phyloP scores from a whole-genome alignment of 2,888 invertebrate genomes.

The Carcina quercana region DNA sequence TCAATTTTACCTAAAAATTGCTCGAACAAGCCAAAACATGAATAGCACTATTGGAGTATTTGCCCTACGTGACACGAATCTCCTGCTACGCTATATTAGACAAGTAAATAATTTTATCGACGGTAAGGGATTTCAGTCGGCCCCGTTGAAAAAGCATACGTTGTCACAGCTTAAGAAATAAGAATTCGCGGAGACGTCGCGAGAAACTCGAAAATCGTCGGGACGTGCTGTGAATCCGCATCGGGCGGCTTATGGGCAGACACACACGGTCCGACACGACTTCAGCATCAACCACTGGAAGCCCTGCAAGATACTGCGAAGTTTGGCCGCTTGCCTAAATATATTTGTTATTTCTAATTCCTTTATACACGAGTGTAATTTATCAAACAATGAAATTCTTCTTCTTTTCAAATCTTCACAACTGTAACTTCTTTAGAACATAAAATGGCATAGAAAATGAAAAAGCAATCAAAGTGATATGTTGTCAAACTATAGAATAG shows the following conservation, averaged over 20 bases:
- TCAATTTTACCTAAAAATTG: no score
- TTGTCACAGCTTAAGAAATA: slow-evolving; percentile 31
- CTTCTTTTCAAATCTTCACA: no score
- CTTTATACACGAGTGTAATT: not conserved
- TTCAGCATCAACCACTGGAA: no score
- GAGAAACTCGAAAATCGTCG: slow-evolving; percentile 50
- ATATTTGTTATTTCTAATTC: not conserved
- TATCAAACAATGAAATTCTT: not conserved
- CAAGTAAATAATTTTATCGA: slow-evolving; percentile 53
- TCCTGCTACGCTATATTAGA: slow-evolving; percentile 34
- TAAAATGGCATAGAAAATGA: no score
- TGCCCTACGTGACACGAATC: slow-evolving; percentile 46
- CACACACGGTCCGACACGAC: slow-evolving; percentile 2
- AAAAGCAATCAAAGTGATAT: no score
- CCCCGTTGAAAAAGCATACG: slow-evolving; percentile 33
- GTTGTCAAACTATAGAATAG: no score
- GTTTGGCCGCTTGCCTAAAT: no score
- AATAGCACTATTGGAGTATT: no score
- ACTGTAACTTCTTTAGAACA: no score
- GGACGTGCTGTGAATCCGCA: slow-evolving; percentile 41
- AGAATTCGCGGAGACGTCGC: slow-evolving; percentile 35
- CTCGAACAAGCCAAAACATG: no score
- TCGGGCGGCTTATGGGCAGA: slow-evolving; percentile 9
- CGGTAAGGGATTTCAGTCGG: slow-evolving; percentile 39
- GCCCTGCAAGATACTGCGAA: no score